These are phyloP conservation scores for Pteropus alecto DNA, from an alignment of 2,113 vertebrate genomes.

Conservation along the genomic window DNA sequence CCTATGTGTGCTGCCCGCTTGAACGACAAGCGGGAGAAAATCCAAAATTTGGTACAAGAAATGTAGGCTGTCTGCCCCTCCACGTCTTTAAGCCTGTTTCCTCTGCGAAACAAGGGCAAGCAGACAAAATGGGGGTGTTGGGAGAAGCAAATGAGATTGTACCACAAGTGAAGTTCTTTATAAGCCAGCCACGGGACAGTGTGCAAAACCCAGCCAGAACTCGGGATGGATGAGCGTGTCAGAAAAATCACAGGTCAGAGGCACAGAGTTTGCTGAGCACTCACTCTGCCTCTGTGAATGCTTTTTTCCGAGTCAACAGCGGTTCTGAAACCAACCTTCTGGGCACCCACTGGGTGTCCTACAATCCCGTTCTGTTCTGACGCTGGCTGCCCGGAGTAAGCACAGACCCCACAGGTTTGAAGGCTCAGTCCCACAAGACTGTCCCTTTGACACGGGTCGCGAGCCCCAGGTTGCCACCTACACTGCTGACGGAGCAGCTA, in stretches of 20 bases:
- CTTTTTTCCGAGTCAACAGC: neutral
- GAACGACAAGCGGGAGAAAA: neutral
- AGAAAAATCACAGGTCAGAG: neutral
- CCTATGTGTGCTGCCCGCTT: fast-evolving
- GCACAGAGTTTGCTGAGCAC: neutral
- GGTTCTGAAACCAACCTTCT: neutral
- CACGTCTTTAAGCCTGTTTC: neutral
- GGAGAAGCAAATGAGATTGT: neutral
- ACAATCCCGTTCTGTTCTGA: neutral
- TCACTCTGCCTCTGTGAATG: neutral
- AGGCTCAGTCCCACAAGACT: neutral
- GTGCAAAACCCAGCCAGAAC: neutral
- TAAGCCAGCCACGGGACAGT: neutral
- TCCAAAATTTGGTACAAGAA: neutral
- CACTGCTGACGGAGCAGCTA: neutral
- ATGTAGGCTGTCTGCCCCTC: neutral
- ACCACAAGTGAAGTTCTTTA: neutral
- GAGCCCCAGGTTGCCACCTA: neutral
- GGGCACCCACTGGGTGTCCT: neutral
- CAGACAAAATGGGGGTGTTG: neutral
- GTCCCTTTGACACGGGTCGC: neutral
- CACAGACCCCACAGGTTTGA: neutral
- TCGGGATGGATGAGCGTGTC: neutral
- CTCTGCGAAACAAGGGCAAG: neutral
- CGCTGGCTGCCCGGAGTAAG: fast-evolving